A percentile compares a stretch with the other conserved stretches of the same genome.
These are phyloP conservation scores for Drosophila mojavensis DNA, from an alignment of 1,140 invertebrate species.

Conservation along the genomic window DNA sequence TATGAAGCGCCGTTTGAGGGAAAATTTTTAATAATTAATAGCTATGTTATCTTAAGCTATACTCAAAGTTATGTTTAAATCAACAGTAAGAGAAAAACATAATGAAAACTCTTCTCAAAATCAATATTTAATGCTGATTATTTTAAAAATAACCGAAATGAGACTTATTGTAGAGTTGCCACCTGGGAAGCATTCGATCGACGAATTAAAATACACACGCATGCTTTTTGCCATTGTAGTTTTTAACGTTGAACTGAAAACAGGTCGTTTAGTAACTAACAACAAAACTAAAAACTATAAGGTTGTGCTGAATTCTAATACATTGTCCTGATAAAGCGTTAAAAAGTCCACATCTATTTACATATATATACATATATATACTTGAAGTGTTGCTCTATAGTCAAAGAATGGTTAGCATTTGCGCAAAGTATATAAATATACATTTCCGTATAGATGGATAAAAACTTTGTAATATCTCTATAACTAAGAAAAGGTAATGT, in stretches of 20 bases:
- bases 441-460: neutral
- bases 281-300: neutral
- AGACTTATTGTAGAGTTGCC: slow-evolving; percentile 58
- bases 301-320: neutral
- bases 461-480: neutral
- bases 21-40: neutral
- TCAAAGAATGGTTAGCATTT: slow-evolving; percentile 30
- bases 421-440: slow-evolving; percentile 8
- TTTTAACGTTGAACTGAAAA: slow-evolving; percentile 42
- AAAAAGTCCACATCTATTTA: neutral
- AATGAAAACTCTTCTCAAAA: neutral
- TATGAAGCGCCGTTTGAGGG: neutral
- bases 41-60: neutral
- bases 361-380: neutral
- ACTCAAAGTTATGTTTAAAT: neutral
- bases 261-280: slow-evolving; percentile 16
- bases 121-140: neutral
- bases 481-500: slow-evolving; percentile 13
- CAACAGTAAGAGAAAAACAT: neutral
- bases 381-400: slow-evolving; percentile 6
- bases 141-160: slow-evolving; percentile 68
- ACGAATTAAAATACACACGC: slow-evolving; percentile 61
- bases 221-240: slow-evolving; percentile 66
- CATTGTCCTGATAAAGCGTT: neutral
- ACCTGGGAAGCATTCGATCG: slow-evolving; percentile 64